phyloP scores from a whole-genome alignment of 1,140 invertebrate species.

The Papilio polyxenes region DNA sequence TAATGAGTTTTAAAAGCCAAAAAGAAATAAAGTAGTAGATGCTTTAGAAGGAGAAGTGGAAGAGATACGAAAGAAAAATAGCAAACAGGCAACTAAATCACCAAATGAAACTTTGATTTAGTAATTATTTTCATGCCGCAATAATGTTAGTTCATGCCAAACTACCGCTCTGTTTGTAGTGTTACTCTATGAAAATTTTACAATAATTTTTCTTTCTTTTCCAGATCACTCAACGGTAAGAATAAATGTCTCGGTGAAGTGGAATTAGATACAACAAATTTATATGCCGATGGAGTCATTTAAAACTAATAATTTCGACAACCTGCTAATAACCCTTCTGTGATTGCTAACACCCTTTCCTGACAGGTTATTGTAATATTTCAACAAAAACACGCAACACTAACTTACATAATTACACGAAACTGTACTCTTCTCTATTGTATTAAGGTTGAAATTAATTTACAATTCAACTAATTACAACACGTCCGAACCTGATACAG shows the following conservation, averaged over 20 bases:
- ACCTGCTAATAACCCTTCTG: conserved; percentile 1
- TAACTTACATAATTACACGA: background rate
- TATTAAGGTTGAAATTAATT: conserved; percentile 17
- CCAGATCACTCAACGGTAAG: background rate
- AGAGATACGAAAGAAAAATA: too few relatives aligned
- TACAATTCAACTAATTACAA: conserved; percentile 20
- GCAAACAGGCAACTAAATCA: too few relatives aligned
- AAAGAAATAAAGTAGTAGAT: background rate
- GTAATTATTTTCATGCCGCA: too few relatives aligned
- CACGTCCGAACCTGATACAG: conserved; percentile 17
- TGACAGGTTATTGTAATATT: conserved; percentile 26
- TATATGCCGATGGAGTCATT: background rate
- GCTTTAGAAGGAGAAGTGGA: too few relatives aligned
- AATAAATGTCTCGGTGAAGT: background rate
- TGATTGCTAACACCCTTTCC: conserved; percentile 4
- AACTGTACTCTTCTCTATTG: background rate
- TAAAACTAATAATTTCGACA: background rate
- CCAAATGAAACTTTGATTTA: too few relatives aligned
- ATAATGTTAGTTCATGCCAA: background rate
- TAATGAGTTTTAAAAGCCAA: too few relatives aligned
- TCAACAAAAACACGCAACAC: conserved; percentile 22
- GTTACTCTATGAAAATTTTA: background rate
- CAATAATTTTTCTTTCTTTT: background rate
- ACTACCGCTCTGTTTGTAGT: background rate
- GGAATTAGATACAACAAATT: background rate